A percentile compares a stretch with the other conserved stretches of the same genome.
These are phyloP conservation scores for Leucoraja erinaceus DNA, from an alignment of 2,113 vertebrate genomes.

Conservation along the genomic window DNA sequence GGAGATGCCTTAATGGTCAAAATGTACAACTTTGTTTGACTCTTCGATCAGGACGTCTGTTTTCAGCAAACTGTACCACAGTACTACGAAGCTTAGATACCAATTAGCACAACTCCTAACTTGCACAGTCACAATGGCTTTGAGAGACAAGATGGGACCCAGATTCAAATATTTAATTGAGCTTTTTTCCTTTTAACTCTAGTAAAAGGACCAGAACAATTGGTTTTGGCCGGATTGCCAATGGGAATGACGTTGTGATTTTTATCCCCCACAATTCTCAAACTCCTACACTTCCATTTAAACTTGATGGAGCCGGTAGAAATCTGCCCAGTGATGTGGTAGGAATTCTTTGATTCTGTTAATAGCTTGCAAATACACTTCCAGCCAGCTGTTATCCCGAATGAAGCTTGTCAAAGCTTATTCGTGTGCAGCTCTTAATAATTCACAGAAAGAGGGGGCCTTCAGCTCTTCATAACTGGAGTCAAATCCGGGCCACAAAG, in stretches of 20 bases:
- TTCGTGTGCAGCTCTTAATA: conserved; percentile 12
- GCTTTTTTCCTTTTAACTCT: neutral
- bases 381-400: neutral
- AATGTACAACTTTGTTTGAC: neutral
- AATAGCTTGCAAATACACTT: neutral
- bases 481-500: neutral
- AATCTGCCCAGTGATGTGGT: neutral
- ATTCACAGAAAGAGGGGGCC: conserved; percentile 5
- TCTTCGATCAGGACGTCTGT: neutral
- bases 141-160: neutral
- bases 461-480: conserved; percentile 1
- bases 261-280: neutral
- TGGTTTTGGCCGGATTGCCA: neutral
- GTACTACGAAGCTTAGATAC: neutral
- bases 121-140: neutral
- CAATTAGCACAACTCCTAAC: neutral
- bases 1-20: neutral
- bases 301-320: neutral
- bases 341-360: conserved; percentile 11
- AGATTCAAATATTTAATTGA: neutral
- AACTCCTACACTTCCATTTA: neutral
- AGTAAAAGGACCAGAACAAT: neutral
- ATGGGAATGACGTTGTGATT: neutral
- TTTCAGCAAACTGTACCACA: neutral
- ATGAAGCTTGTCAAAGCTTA: neutral